Conservation (phyloP, 1,140 invertebrate genomes). For the Listronotus oregonensis region DNA sequence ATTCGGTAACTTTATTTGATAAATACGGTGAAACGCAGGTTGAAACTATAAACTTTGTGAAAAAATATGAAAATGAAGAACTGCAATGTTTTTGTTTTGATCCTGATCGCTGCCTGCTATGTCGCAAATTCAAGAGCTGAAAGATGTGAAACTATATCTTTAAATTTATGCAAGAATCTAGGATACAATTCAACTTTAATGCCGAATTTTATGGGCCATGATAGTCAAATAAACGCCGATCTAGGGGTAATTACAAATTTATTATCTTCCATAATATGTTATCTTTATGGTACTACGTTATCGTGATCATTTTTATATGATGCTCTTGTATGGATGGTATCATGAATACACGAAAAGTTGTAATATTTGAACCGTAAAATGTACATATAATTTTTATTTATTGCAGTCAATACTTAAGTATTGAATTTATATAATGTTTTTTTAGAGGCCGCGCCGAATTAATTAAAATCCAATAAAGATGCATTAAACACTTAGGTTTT, state of each 20-base stretch:
- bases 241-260: constrained; percentile 38
- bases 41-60: constrained; percentile 3
- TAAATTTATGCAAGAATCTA: constrained; percentile 80
- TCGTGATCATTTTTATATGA: constrained; percentile 35
- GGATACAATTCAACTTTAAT: constrained; percentile 88
- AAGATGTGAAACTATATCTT: constrained; percentile 79
- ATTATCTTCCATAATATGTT: constrained; percentile 34
- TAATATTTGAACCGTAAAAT: constrained; percentile 21
- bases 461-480: too few species aligned
- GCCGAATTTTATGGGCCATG: constrained; percentile 82
- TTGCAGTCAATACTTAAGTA: constrained; percentile 5
- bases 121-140: constrained; percentile 5
- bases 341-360: constrained; percentile 22
- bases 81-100: constrained; percentile 16
- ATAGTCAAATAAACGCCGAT: constrained; percentile 64
- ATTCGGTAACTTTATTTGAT: background rate
- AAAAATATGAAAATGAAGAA: constrained; percentile 9
- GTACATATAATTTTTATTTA: constrained; percentile 20
- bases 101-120: constrained; percentile 5
- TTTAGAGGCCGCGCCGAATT: too few species aligned
- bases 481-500: too few species aligned
- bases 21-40: constrained; percentile 20
- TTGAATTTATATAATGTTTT: constrained; percentile 3
- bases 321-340: constrained; percentile 21
- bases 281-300: constrained; percentile 39